Evolutionary conservation across 2,113 vertebrate species (phyloP).

Genomic region (Lonchura striata): DNA sequence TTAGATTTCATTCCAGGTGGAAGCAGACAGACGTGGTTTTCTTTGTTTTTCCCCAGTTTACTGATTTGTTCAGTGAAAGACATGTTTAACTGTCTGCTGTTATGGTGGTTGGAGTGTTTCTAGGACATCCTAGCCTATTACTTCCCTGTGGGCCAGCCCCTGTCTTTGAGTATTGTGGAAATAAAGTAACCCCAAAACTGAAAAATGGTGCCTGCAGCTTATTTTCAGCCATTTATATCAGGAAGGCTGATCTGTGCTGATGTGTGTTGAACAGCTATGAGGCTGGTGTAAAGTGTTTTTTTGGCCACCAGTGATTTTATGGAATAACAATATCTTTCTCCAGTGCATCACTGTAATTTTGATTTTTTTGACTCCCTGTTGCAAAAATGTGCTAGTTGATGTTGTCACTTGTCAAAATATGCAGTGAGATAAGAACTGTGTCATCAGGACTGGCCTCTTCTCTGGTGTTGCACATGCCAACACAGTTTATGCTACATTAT

Average conservation of each 20-base stretch:
- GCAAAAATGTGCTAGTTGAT: conserved; percentile 10
- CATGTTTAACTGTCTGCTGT: neutral
- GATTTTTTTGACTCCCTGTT: neutral
- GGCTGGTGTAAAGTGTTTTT: neutral
- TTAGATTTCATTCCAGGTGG: neutral
- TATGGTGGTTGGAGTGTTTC: neutral
- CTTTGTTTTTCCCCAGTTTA: neutral
- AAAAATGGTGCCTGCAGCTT: neutral
- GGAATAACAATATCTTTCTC: neutral
- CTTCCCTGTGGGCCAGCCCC: neutral
- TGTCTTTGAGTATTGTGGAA: neutral
- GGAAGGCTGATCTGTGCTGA: neutral
- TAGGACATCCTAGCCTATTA: neutral
- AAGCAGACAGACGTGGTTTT: neutral
- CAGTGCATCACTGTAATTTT: neutral
- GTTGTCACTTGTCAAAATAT: conserved; percentile 42
- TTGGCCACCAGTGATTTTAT: neutral
- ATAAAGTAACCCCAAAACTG: neutral
- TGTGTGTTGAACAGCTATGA: neutral
- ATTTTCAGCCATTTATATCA: neutral
- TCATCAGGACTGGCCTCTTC: neutral
- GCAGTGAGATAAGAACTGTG: conserved; percentile 22
- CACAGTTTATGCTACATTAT: conserved; percentile 12
- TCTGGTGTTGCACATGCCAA: neutral
- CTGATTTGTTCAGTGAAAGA: neutral